Percentiles rank a stretch among this genome's conserved stretches.
phyloP scores from a whole-genome alignment of 1,140 invertebrate genomes.

The Hirudo medicinalis region DNA sequence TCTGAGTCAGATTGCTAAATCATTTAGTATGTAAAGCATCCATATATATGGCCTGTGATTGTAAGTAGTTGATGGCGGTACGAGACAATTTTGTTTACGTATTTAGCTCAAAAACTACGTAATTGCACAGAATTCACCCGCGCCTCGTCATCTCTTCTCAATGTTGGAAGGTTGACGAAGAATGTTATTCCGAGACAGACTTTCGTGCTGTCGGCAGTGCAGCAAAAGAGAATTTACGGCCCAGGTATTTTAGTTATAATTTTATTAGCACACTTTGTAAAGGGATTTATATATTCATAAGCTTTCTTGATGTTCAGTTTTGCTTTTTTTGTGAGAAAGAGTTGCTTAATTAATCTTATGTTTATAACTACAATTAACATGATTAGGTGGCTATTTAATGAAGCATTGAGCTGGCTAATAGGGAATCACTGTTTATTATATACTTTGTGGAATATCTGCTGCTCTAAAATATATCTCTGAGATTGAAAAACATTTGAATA shows the following conservation, averaged over 20 bases:
- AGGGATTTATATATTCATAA: neutral
- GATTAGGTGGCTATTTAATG: neutral
- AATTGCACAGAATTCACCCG: neutral
- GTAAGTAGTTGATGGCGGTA: no score
- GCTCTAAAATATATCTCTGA: no score
- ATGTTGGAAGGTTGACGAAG: constrained; percentile 1
- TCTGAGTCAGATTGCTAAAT: no score
- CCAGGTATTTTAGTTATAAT: constrained; percentile 15
- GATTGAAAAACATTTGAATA: no score
- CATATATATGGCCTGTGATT: no score
- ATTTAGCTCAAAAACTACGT: neutral
- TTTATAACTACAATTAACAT: neutral
- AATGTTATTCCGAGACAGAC: constrained; percentile 13
- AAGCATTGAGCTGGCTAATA: neutral
- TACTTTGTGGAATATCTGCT: no score
- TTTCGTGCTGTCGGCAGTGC: constrained; percentile 11
- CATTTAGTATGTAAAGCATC: no score
- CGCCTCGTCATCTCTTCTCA: neutral
- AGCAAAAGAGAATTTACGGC: constrained; percentile 19
- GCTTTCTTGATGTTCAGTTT: neutral
- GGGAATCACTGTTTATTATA: no score
- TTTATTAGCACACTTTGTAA: neutral
- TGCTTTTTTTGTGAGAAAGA: neutral
- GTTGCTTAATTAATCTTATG: neutral
- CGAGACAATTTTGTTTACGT: neutral